A percentile compares a stretch with the other conserved stretches of the same genome.
phyloP scores from a whole-genome alignment of 2,113 vertebrate genomes.

The Aptenodytes forsteri region DNA sequence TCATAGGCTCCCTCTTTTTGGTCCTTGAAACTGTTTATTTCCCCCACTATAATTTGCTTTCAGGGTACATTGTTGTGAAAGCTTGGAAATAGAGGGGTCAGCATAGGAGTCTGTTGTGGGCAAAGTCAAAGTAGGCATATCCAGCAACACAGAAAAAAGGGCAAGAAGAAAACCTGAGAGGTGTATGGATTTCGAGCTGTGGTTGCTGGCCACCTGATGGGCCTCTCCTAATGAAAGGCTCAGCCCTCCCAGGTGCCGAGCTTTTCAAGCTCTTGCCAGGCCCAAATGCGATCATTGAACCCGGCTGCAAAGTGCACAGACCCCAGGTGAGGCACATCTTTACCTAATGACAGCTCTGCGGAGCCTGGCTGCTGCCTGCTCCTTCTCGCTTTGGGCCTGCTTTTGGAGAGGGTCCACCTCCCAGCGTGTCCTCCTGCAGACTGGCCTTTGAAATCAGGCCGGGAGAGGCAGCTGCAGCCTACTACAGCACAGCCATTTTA shows the following conservation, averaged over 20 bases:
- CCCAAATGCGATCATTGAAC: not conserved
- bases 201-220: not conserved
- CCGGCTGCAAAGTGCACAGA: not conserved
- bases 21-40: not conserved
- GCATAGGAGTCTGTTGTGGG: not conserved
- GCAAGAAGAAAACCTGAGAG: not conserved
- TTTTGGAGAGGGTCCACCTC: not conserved
- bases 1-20: not conserved
- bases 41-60: not conserved
- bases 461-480: not conserved
- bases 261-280: not conserved
- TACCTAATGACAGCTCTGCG: not conserved
- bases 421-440: fast-evolving
- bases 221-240: not conserved
- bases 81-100: not conserved
- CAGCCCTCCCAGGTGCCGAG: not conserved
- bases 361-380: fast-evolving
- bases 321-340: not conserved
- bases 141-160: not conserved
- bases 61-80: not conserved
- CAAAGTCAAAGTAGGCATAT: not conserved
- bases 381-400: not conserved
- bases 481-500: conserved; percentile 18
- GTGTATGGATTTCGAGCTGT: not conserved
- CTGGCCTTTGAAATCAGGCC: not conserved